Conservation (phyloP, 2,888 invertebrate species). For the Ectemnius continuus region DNA sequence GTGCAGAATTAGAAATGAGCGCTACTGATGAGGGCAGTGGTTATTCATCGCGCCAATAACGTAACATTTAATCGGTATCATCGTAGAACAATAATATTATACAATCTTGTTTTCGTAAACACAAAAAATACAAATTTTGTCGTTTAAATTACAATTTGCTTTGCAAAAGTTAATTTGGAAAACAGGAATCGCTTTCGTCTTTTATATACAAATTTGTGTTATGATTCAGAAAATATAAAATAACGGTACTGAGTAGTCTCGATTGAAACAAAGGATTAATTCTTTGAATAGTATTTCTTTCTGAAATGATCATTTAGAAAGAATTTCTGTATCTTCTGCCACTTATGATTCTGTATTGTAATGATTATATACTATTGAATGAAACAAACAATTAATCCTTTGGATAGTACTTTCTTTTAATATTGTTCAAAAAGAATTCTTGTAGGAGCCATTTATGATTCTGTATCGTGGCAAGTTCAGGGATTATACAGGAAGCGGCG, state of each 20-base stretch:
- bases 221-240: too few species aligned
- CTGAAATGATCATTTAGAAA: constrained; percentile 56
- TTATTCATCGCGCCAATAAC: too few species aligned
- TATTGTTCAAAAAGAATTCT: constrained; percentile 64
- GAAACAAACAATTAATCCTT: too few species aligned
- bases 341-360: constrained; percentile 48
- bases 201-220: too few species aligned
- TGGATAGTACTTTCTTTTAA: constrained; percentile 49
- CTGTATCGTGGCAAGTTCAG: constrained; percentile 48
- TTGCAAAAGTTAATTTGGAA: too few species aligned
- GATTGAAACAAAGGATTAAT: too few species aligned
- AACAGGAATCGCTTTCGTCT: too few species aligned
- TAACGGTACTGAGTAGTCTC: neutral
- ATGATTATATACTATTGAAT: constrained; percentile 1
- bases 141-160: neutral
- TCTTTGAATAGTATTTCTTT: constrained; percentile 42
- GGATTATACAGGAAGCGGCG: constrained; percentile 44
- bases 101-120: neutral
- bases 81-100: neutral
- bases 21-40: too few species aligned
- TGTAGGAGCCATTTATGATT: constrained; percentile 60
- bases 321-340: constrained; percentile 66
- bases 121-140: neutral
- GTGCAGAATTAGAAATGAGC: too few species aligned
- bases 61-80: too few species aligned